Percentiles rank a stretch among this genome's conserved stretches.
phyloP scores from a whole-genome alignment of 2,113 vertebrate genomes.

The Lophura nycthemera region DNA sequence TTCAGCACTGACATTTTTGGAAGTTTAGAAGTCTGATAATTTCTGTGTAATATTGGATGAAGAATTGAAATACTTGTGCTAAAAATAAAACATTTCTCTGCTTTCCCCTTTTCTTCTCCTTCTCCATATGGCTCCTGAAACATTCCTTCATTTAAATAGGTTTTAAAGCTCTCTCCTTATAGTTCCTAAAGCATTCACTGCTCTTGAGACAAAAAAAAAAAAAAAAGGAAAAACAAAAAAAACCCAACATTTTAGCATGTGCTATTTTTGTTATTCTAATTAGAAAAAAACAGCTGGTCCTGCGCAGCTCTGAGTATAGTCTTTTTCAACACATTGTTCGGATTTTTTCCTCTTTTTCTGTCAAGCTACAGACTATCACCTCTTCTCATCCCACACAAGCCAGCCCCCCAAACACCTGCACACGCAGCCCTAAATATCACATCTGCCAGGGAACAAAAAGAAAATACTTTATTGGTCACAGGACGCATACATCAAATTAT shows the following conservation, averaged over 20 bases:
- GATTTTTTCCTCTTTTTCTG: slow-evolving; percentile 67
- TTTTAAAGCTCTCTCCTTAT: slow-evolving; percentile 82
- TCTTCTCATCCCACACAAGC: slow-evolving; percentile 71
- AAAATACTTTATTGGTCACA: slow-evolving; percentile 33
- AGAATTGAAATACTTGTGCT: slow-evolving; percentile 67
- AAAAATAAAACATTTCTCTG: slow-evolving; percentile 78
- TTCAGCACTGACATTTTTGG: slow-evolving; percentile 60
- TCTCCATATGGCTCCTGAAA: slow-evolving; percentile 85
- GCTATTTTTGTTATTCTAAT: slow-evolving; percentile 88
- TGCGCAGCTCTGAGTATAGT: slow-evolving; percentile 76
- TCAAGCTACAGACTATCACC: slow-evolving; percentile 79
- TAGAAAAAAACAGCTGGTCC: slow-evolving; percentile 84
- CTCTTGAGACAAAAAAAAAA: slow-evolving; percentile 74
- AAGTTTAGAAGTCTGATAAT: slow-evolving; percentile 74
- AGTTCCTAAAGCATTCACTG: slow-evolving; percentile 83
- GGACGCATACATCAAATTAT: not conserved
- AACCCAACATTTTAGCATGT: slow-evolving; percentile 76
- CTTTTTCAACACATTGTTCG: slow-evolving; percentile 80
- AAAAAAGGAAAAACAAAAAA: not conserved
- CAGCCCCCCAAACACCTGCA: slow-evolving; percentile 77
- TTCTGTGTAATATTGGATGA: slow-evolving; percentile 67
- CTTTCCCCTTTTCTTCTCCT: slow-evolving; percentile 67
- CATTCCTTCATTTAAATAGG: slow-evolving; percentile 80
- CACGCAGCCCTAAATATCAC: slow-evolving; percentile 66
- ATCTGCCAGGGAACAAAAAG: slow-evolving; percentile 67